Evolutionary conservation across 2,888 invertebrate species (phyloP).

Genomic region (Lycia hirtaria): DNA sequence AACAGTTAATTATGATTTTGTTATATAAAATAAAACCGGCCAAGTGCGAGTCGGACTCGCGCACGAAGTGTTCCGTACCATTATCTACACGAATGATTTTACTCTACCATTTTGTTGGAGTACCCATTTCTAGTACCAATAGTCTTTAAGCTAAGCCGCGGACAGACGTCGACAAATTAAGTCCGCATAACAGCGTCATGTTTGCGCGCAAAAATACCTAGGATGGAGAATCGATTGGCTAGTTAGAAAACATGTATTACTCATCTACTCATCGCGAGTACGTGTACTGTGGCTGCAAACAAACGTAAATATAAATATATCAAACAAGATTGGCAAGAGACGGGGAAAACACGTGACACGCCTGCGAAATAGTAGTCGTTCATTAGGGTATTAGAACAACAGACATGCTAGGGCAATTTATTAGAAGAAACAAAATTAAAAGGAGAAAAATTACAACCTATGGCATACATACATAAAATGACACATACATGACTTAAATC

Average conservation of each 20-base stretch:
- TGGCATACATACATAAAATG: background rate
- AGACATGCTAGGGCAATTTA: too few relatives aligned
- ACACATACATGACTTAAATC: too few relatives aligned
- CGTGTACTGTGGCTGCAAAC: constrained; percentile 43
- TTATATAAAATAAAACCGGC: too few relatives aligned
- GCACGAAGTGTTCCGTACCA: too few relatives aligned
- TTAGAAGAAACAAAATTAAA: background rate
- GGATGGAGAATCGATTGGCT: constrained; percentile 9
- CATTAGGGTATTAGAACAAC: background rate
- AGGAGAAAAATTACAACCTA: too few relatives aligned
- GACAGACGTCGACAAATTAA: background rate
- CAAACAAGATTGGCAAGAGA: constrained; percentile 40
- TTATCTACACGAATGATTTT: too few relatives aligned
- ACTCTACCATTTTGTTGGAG: too few relatives aligned
- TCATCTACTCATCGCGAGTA: constrained; percentile 33
- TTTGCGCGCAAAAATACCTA: background rate
- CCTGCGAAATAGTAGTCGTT: constrained; percentile 31
- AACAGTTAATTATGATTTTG: too few relatives aligned
- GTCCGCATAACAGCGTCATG: background rate
- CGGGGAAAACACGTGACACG: constrained; percentile 44
- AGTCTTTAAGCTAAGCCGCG: background rate
- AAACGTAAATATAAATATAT: constrained; percentile 42
- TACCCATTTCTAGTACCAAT: too few relatives aligned
- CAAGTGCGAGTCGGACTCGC: too few relatives aligned
- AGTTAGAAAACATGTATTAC: constrained; percentile 25